Evolutionary conservation across 1,140 invertebrate genomes (phyloP).

Genomic region (Babylonia areolata): DNA sequence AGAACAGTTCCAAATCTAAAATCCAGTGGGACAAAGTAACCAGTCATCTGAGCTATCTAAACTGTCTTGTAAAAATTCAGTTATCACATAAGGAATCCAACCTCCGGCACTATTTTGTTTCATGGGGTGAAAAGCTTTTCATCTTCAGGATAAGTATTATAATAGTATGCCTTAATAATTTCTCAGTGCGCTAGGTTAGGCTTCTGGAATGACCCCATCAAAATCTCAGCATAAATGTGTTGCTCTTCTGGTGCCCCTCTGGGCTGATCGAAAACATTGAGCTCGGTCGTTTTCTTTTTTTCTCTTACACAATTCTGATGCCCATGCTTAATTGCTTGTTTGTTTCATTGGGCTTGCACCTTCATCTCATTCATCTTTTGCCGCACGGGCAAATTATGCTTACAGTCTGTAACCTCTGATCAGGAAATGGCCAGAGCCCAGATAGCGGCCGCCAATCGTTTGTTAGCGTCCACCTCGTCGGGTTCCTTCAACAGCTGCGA

Average conservation of each 20-base stretch:
- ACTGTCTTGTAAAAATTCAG: too few relatives aligned
- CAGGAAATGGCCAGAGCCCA: constrained; percentile 37
- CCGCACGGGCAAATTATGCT: not conserved
- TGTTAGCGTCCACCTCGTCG: constrained; percentile 32
- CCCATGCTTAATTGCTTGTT: not conserved
- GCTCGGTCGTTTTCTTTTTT: not conserved
- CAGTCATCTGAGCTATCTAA: too few relatives aligned
- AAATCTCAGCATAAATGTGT: too few relatives aligned
- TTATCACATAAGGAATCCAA: too few relatives aligned
- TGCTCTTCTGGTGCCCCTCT: too few relatives aligned
- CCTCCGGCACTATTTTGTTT: too few relatives aligned
- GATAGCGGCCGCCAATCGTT: constrained; percentile 30
- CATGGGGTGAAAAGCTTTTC: too few relatives aligned
- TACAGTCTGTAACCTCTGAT: constrained; percentile 20
- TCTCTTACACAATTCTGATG: not conserved
- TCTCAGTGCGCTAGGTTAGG: not conserved
- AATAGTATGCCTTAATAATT: too few relatives aligned
- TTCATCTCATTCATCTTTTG: constrained; percentile 11
- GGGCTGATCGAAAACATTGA: not conserved
- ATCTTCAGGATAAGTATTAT: too few relatives aligned
- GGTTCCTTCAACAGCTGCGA: constrained; percentile 40
- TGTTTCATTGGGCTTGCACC: constrained; percentile 5
- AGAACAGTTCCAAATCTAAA: not conserved
- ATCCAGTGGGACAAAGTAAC: too few relatives aligned
- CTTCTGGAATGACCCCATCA: not conserved